Evolutionary conservation across 2,113 vertebrate genomes (phyloP).

Genomic region (Cinclus mexicanus): DNA sequence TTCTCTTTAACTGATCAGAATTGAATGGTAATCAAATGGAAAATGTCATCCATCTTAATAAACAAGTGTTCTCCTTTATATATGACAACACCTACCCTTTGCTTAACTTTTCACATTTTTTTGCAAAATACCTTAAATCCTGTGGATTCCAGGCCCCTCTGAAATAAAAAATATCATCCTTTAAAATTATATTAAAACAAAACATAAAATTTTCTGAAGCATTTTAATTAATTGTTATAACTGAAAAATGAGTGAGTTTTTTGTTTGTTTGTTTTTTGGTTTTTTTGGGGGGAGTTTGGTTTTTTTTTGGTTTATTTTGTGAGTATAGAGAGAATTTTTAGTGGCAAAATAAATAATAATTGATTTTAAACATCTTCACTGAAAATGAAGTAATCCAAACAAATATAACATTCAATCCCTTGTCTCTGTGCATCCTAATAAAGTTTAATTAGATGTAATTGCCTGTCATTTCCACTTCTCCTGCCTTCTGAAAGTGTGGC

Average conservation of each 20-base stretch:
- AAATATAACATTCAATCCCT: not conserved
- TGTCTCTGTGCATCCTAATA: not conserved
- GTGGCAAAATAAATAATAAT: not conserved
- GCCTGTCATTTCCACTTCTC: not conserved
- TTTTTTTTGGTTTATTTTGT: not conserved
- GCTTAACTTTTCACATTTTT: not conserved
- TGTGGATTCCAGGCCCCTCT: not conserved
- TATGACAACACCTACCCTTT: not conserved
- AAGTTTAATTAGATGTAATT: not conserved
- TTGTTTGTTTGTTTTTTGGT: too few species aligned
- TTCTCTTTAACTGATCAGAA: conserved; percentile 38
- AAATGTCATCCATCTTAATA: conserved; percentile 26
- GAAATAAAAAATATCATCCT: not conserved
- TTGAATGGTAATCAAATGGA: conserved; percentile 41
- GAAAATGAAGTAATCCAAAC: not conserved
- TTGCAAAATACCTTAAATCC: not conserved
- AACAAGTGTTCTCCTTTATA: not conserved
- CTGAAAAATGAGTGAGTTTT: not conserved
- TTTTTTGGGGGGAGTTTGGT: not conserved
- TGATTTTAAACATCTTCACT: not conserved
- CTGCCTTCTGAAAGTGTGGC: not conserved
- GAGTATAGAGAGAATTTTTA: not conserved
- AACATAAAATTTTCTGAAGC: not conserved
- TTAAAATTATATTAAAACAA: not conserved
- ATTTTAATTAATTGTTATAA: not conserved